A percentile compares a stretch with the other conserved stretches of the same genome.
Conservation (phyloP, 2,113 vertebrate genomes). For the Caloenas nicobarica region DNA sequence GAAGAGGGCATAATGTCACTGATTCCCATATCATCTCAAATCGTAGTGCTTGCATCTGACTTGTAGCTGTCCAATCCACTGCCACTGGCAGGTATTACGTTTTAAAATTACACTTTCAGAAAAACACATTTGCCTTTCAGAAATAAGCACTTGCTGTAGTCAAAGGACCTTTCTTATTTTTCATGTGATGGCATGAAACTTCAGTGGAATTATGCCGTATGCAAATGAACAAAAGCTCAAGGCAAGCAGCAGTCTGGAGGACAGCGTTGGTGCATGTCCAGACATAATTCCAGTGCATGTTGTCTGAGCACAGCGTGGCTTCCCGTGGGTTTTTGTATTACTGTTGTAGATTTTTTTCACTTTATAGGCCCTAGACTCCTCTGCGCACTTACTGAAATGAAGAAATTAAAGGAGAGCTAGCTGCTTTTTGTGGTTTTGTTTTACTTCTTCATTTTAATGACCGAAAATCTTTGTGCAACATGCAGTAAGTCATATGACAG, state of each 20-base stretch:
- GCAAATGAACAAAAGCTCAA: not conserved
- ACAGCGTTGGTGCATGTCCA: rapidly evolving
- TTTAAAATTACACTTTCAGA: not conserved
- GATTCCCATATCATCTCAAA: not conserved
- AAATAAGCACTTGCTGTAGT: not conserved
- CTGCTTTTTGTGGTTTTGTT: slow-evolving; percentile 7
- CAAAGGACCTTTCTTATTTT: not conserved
- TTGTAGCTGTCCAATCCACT: not conserved
- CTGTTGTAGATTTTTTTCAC: not conserved
- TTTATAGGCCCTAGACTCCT: not conserved
- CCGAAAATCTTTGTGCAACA: slow-evolving; percentile 9
- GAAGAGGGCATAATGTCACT: not conserved
- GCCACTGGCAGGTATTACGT: not conserved
- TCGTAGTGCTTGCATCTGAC: not conserved
- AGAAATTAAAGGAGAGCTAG: not conserved
- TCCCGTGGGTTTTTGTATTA: not conserved
- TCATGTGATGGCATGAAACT: not conserved
- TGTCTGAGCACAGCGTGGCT: not conserved
- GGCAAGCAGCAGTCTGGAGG: not conserved
- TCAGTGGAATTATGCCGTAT: not conserved
- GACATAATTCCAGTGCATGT: not conserved
- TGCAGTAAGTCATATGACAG: slow-evolving; percentile 50
- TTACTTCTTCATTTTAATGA: slow-evolving; percentile 55
- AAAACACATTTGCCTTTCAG: not conserved
- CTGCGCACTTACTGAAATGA: not conserved